These are phyloP conservation scores for Tetragnatha montana DNA, from an alignment of 2,888 invertebrate genomes.

Conservation along the genomic window DNA sequence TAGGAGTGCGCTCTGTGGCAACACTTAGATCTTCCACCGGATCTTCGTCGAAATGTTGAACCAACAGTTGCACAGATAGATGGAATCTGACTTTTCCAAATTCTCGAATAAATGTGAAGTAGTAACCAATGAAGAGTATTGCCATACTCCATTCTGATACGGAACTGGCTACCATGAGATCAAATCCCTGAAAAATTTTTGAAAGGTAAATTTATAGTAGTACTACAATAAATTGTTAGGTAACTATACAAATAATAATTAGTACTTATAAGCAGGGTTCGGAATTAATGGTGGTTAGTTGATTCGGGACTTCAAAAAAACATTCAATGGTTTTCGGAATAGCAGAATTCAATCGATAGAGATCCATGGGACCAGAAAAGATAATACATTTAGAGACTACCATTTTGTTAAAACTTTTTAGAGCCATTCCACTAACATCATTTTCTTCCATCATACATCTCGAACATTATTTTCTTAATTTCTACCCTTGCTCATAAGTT, in stretches of 20 bases:
- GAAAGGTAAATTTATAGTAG: too few relatives aligned
- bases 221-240: neutral
- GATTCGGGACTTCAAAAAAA: too few relatives aligned
- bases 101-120: constrained; percentile 65
- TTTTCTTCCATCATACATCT: too few relatives aligned
- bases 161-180: constrained; percentile 45
- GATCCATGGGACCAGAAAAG: too few relatives aligned
- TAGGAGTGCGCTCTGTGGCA: constrained; percentile 49
- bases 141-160: constrained; percentile 66
- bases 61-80: constrained; percentile 48
- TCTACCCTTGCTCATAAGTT: too few relatives aligned
- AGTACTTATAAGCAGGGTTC: neutral
- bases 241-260: neutral
- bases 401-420: too few relatives aligned
- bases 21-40: constrained; percentile 15
- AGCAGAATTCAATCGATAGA: too few relatives aligned
- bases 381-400: too few relatives aligned
- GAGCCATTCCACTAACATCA: too few relatives aligned
- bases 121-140: constrained; percentile 50
- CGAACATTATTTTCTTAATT: too few relatives aligned
- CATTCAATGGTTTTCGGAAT: too few relatives aligned
- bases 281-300: too few relatives aligned
- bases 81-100: constrained; percentile 60
- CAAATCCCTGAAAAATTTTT: constrained; percentile 47
- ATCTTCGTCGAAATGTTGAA: constrained; percentile 65